Evolutionary conservation across 2,113 vertebrate species (phyloP), one percentile per base, ranked within the genome.

Genomic region (Aviceda subcristata): DNA sequence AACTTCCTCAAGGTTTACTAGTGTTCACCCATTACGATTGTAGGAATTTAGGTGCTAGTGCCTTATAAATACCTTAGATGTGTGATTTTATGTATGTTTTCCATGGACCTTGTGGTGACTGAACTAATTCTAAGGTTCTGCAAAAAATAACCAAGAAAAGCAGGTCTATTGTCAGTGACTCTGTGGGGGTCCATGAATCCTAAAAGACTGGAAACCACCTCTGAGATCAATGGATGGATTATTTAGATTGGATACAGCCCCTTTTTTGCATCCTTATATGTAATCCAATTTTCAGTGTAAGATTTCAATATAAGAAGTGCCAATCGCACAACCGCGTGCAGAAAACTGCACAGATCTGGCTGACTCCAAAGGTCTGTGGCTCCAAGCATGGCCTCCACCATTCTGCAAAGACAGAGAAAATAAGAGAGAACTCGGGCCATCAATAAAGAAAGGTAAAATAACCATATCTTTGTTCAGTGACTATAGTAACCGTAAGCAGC

Each of bases 371-470:
- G 71, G 48, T 59, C 80, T 68, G 67, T 63, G 84, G 62, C 90
- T 88, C 81, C 64, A 79, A 39, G 41, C 53, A 12, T 29, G 38
- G 87, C 72, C 78, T 78, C 53, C 95, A 88, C 82, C 68, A 19
- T 77, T 84, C 89, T 88, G 72, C 92, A 81, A 43, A 62, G 71
- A 90, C 92, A 93, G 77, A 90, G 68, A 34, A 92, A 96, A 80
- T 71, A 75, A 85, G 50, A 76, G 43, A 57, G 82, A 95, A 67
- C 53, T 83, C 21, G 55, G 74, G 62, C 88, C 89, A 96, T 91
- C 97, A 63, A 10, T 63, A 77, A 88, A 60, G 72, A 88, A 94
- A 95, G 71, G 96, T 93, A 93, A 95, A 97, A 97, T 90, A 96
- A 90, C 78, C 6, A 2, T 88, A 50, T 95, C 69, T 97, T 94